Conservation (phyloP, 2,797 vertebrate species). For the Arremon brunneinucha region DNA sequence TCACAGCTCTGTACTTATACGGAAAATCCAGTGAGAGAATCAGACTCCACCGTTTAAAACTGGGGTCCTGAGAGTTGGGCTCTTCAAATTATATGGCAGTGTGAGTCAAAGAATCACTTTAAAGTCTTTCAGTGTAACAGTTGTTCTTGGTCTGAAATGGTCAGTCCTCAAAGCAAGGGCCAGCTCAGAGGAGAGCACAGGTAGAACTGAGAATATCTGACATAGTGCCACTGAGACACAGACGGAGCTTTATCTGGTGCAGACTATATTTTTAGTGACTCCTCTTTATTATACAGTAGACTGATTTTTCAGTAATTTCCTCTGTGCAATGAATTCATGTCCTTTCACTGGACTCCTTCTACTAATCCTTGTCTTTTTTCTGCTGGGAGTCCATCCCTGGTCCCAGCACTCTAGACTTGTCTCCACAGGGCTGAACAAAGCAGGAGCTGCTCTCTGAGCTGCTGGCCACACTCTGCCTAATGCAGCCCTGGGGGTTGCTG, state of each 20-base stretch:
- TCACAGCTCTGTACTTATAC: background rate
- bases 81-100: background rate
- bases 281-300: background rate
- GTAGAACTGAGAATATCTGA: background rate
- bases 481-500: fast-evolving
- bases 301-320: background rate
- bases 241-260: background rate
- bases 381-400: background rate
- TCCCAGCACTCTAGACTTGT: background rate
- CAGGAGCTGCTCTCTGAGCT: background rate
- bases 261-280: background rate
- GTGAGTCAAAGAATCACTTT: background rate
- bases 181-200: background rate
- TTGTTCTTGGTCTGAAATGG: background rate
- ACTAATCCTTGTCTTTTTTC: background rate
- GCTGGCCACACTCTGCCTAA: background rate
- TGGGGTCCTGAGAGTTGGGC: background rate
- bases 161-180: background rate
- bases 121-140: background rate
- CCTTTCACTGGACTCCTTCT: background rate
- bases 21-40: background rate
- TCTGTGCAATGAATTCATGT: background rate
- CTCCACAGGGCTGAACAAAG: background rate
- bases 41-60: background rate
- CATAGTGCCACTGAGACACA: background rate